These are phyloP conservation scores for Teleogryllus occipitalis DNA, from an alignment of 1,140 invertebrate species.

Conservation along the genomic window DNA sequence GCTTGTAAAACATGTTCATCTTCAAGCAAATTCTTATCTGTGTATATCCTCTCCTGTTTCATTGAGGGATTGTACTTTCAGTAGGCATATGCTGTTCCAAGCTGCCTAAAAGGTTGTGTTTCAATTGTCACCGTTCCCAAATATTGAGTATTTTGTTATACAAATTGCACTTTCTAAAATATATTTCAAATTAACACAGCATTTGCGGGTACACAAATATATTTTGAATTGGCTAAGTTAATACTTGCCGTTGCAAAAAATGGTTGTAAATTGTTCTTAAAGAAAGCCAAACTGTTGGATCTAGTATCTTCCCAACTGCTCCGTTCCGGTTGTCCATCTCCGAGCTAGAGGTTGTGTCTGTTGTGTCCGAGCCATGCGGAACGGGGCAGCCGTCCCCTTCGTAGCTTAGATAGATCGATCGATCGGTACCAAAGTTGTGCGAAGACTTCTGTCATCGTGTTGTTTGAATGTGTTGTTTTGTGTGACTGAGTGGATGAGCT, in stretches of 20 bases:
- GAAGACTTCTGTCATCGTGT: constrained; percentile 6
- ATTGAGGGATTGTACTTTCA: neutral
- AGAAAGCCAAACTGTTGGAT: neutral
- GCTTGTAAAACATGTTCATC: too few species aligned
- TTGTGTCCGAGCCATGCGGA: constrained; percentile 19
- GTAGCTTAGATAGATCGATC: neutral
- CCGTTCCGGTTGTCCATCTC: constrained; percentile 19
- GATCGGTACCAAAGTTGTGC: constrained; percentile 9
- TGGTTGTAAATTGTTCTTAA: neutral
- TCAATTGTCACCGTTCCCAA: neutral
- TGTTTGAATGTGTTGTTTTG: constrained; percentile 8
- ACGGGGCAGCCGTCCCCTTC: constrained; percentile 17
- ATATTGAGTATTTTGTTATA: constrained; percentile 2
- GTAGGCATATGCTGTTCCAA: neutral
- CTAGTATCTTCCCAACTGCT: constrained; percentile 20
- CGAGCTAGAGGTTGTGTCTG: neutral
- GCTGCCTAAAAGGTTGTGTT: neutral
- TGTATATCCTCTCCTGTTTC: neutral
- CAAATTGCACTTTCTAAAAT: constrained; percentile 2
- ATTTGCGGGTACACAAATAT: neutral
- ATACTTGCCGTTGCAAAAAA: neutral
- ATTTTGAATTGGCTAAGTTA: neutral
- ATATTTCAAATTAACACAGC: constrained; percentile 1
- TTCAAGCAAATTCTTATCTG: too few species aligned
- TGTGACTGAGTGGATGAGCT: neutral